phyloP scores from a whole-genome alignment of 2,113 vertebrate genomes.

The Anarhynchus alexandrinus region DNA sequence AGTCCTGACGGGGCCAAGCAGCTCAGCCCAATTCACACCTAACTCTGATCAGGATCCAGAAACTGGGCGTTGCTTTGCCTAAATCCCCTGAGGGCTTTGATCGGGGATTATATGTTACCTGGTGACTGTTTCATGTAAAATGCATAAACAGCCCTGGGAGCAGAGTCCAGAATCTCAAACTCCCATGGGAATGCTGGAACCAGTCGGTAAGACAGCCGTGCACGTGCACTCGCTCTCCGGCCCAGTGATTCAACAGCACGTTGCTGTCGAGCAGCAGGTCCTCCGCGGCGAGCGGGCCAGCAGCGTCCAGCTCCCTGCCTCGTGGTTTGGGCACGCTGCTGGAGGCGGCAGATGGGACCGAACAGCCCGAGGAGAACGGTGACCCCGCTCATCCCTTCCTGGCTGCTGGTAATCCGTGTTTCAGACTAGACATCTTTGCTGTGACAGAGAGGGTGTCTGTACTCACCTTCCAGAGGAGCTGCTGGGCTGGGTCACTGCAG shows the following conservation, averaged over 20 bases:
- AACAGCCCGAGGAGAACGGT: background rate
- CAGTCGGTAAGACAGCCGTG: background rate
- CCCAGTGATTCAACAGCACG: background rate
- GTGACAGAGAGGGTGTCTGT: background rate
- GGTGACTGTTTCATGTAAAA: slow-evolving; percentile 45
- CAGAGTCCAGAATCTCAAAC: background rate
- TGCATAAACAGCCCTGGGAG: slow-evolving; percentile 41
- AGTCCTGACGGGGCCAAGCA: slow-evolving; percentile 38
- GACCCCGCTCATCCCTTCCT: background rate
- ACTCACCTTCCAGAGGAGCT: background rate
- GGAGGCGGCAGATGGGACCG: background rate
- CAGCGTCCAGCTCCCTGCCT: background rate
- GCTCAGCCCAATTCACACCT: slow-evolving; percentile 49
- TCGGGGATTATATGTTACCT: slow-evolving; percentile 38
- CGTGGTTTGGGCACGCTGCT: background rate
- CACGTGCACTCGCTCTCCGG: background rate
- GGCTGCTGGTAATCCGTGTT: background rate
- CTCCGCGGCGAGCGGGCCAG: background rate
- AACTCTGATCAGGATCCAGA: slow-evolving; percentile 44
- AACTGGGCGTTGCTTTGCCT: slow-evolving; percentile 31
- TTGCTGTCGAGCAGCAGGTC: background rate
- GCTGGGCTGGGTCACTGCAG: background rate
- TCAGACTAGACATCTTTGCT: background rate
- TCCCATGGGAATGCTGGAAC: background rate
- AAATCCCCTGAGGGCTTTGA: background rate